Conservation (phyloP, 2,113 vertebrate genomes). For the Sebastes fasciatus region DNA sequence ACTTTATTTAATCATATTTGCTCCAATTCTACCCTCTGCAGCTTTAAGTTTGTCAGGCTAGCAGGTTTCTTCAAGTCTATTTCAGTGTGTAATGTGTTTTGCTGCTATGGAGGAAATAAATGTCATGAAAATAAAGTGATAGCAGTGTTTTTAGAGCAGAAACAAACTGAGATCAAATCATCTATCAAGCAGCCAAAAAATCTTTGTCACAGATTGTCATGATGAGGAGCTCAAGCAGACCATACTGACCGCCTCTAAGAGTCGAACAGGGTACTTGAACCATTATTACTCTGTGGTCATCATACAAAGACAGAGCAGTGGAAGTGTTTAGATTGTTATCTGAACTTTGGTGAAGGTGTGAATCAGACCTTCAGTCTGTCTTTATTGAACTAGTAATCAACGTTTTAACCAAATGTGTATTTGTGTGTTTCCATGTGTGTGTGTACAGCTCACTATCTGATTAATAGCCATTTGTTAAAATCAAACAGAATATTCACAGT, state of each 20-base stretch:
- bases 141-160: background rate
- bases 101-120: background rate
- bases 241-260: too few species aligned
- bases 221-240: background rate
- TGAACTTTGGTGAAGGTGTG: background rate
- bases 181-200: background rate
- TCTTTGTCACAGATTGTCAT: background rate
- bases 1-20: too few species aligned
- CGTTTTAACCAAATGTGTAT: background rate
- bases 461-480: slow-evolving; percentile 15
- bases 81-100: background rate
- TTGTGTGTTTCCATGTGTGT: background rate
- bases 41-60: too few species aligned
- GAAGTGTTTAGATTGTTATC: background rate
- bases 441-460: background rate
- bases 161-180: background rate
- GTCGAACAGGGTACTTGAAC: too few species aligned
- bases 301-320: background rate
- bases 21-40: too few species aligned
- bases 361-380: too few species aligned
- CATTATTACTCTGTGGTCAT: too few species aligned
- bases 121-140: background rate
- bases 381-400: too few species aligned
- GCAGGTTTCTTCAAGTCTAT: too few species aligned
- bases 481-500: slow-evolving; percentile 8